phyloP scores from a whole-genome alignment of 2,797 vertebrate genomes.

The Peromyscus aztecus region DNA sequence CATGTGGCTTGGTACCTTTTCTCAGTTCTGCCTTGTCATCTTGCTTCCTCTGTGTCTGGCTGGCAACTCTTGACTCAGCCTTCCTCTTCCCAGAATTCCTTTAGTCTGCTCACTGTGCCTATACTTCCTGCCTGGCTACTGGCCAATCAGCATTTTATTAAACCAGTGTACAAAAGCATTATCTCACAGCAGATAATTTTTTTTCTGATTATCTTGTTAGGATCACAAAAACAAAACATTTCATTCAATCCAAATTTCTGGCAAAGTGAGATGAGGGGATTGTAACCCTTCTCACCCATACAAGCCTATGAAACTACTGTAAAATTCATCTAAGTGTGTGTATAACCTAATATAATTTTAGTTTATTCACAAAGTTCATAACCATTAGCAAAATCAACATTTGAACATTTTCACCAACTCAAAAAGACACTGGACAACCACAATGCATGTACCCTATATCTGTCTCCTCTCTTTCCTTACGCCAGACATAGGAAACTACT shows the following conservation, averaged over 20 bases:
- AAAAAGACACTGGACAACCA: slow-evolving; percentile 46
- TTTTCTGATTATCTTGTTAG: slow-evolving; percentile 11
- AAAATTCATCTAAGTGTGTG: slow-evolving; percentile 44
- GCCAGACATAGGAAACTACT: slow-evolving; percentile 44
- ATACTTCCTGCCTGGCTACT: no score
- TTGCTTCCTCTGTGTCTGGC: no score
- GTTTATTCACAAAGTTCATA: neutral
- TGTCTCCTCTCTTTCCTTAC: neutral
- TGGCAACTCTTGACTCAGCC: no score
- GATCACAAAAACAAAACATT: neutral
- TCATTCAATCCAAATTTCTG: slow-evolving; percentile 33
- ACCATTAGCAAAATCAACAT: slow-evolving; percentile 27
- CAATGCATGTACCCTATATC: neutral
- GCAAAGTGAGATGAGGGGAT: neutral
- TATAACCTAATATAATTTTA: slow-evolving; percentile 33
- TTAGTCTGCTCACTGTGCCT: no score
- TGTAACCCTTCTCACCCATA: neutral
- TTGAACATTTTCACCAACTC: slow-evolving; percentile 44
- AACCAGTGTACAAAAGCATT: no score
- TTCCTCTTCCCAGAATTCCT: no score
- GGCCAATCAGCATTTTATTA: no score
- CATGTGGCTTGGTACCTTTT: no score
- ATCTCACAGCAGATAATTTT: neutral
- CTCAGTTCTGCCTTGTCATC: no score
- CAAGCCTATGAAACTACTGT: neutral